phyloP scores from a whole-genome alignment of 2,113 vertebrate genomes.

The Paraplagusia blochii region DNA sequence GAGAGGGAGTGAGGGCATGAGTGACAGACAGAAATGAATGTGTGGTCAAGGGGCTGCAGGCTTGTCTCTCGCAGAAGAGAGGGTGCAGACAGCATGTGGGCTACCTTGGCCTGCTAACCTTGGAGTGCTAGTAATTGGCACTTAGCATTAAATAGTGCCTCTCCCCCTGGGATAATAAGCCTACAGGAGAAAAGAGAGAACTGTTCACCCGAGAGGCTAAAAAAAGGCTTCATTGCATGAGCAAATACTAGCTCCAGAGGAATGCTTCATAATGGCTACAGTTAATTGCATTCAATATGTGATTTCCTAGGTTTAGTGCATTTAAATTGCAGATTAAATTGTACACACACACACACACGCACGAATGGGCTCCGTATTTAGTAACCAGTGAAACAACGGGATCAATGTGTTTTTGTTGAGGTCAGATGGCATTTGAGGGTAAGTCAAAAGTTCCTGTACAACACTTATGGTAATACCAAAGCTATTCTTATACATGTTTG shows the following conservation, averaged over 20 bases:
- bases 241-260: slow-evolving; percentile 7
- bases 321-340: too few relatives aligned
- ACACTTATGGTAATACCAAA: too few relatives aligned
- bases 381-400: too few relatives aligned
- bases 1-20: not conserved
- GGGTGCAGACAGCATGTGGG: slow-evolving; percentile 57
- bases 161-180: slow-evolving; percentile 48
- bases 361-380: too few relatives aligned
- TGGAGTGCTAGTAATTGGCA: slow-evolving; percentile 69
- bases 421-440: too few relatives aligned
- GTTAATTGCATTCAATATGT: not conserved
- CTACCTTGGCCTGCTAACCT: slow-evolving; percentile 68
- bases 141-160: slow-evolving; percentile 64
- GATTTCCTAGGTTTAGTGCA: too few relatives aligned
- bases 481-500: too few relatives aligned
- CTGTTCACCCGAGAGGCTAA: slow-evolving; percentile 17
- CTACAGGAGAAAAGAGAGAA: slow-evolving; percentile 23
- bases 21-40: slow-evolving; percentile 18
- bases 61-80: slow-evolving; percentile 40
- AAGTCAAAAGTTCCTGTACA: too few relatives aligned
- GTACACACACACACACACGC: too few relatives aligned
- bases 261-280: slow-evolving; percentile 14
- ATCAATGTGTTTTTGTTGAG: too few relatives aligned
- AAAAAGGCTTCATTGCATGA: slow-evolving; percentile 6
- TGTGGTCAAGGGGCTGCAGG: slow-evolving; percentile 36